phyloP scores from a whole-genome alignment of 2,888 invertebrate species.

The Rhagophthalmus giganteus region DNA sequence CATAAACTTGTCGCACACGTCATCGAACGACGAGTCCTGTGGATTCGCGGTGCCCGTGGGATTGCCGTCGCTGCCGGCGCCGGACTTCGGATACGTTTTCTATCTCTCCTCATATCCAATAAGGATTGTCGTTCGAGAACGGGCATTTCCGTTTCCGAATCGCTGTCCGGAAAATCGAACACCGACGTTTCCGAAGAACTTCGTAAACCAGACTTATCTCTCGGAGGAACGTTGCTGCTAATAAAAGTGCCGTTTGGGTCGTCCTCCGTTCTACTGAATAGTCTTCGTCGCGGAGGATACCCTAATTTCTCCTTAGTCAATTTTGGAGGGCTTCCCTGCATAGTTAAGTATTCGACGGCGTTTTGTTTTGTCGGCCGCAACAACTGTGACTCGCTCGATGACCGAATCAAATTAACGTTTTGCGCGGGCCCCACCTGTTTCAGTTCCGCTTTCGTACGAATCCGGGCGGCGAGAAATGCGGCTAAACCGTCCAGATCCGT shows the following conservation, averaged over 20 bases:
- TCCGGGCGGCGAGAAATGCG: conserved; percentile 68
- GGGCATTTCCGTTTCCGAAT: conserved; percentile 65
- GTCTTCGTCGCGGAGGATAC: conserved; percentile 54
- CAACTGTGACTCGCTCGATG: conserved; percentile 45
- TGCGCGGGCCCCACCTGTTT: conserved; percentile 59
- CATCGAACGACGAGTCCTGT: conserved; percentile 64
- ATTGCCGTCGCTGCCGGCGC: conserved; percentile 52
- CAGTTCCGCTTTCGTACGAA: conserved; percentile 84
- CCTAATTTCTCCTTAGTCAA: conserved; percentile 15
- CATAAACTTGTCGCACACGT: conserved; percentile 77
- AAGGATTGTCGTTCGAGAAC: conserved; percentile 68
- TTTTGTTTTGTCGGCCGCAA: neutral
- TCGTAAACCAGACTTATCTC: conserved; percentile 58
- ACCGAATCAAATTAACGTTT: conserved; percentile 33
- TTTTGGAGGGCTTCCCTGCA: conserved; percentile 21
- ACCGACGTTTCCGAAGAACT: conserved; percentile 67
- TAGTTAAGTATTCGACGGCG: conserved; percentile 7
- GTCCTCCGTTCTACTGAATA: conserved; percentile 66
- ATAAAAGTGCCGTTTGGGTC: conserved; percentile 46
- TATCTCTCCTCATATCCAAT: conserved; percentile 64
- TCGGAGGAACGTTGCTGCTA: conserved; percentile 47
- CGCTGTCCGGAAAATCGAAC: conserved; percentile 67
- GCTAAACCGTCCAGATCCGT: conserved; percentile 62
- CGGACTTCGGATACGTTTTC: conserved; percentile 64
- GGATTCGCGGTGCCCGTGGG: conserved; percentile 39